phyloP scores from a whole-genome alignment of 2,113 vertebrate species.

The Myotis lucifugus region DNA sequence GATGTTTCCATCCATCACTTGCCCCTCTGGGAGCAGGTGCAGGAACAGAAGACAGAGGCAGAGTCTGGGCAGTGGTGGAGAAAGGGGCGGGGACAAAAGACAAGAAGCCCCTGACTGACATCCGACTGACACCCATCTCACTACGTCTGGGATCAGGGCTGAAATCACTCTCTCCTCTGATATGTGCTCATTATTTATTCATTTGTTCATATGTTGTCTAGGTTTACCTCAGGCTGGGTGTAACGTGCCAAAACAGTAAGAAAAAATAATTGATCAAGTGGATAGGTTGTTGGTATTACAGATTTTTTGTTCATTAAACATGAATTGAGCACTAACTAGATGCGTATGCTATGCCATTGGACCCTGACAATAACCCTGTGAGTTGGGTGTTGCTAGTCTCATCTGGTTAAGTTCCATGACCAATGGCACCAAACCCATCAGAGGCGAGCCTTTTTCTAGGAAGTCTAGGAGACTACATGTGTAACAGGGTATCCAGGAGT shows the following conservation, averaged over 20 bases:
- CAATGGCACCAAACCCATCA: neutral
- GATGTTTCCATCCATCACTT: slow-evolving; percentile 53
- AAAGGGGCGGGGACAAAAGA: accelerated
- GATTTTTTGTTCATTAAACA: neutral
- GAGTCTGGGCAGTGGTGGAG: neutral
- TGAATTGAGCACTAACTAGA: neutral
- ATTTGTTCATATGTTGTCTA: neutral
- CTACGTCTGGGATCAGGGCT: neutral
- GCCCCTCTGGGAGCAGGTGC: neutral
- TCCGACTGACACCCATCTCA: accelerated
- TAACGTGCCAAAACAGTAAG: neutral
- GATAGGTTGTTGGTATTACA: neutral
- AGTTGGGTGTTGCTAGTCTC: neutral
- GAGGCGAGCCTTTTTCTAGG: neutral
- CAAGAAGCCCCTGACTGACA: accelerated
- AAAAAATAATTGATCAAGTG: neutral
- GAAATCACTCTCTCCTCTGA: neutral
- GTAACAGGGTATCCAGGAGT: neutral
- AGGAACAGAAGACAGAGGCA: neutral
- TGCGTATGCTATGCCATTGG: neutral
- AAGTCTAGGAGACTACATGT: neutral
- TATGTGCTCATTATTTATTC: neutral
- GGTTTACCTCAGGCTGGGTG: neutral
- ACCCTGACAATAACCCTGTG: neutral
- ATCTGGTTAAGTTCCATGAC: neutral